Base-by-base conservation (phyloP, 2,113 vertebrate species). In the Nyctibius bracteatus region DNA sequence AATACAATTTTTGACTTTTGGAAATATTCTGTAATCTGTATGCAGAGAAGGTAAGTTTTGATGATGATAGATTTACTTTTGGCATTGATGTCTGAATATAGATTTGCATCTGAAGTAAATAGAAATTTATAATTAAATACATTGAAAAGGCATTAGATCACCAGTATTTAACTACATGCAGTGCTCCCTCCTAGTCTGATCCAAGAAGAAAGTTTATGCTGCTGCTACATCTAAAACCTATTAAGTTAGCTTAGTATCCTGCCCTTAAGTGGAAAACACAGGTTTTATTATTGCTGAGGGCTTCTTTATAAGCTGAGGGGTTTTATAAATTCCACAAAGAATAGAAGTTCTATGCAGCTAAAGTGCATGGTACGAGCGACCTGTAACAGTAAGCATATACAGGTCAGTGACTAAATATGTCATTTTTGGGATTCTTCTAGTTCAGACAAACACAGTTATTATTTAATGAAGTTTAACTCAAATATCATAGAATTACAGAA, bases 311-410 rank as follows among this genome's bases (percentile, higher is more conserved):
- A 71, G 3, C 4, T 41, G 13, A 65, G 13, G 3, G 16, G 17
- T 27, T 86, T 46, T 59, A 51, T 47, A 54, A 67, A 59, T 81
- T 37, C 23, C 10, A n/a, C 20, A 43, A 73, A 55, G 8, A 59
- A 59, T 28, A 3, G 14, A 52, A 81, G 12, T 15, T 81, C 37
- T 70, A 6, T 21, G 37, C 4, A 65, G 7, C 5, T 46, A 33
- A 91, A 83, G 1, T 19, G 43, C 8, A 21, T 14, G 8, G 5
- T 62, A 65, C 0, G 0, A 37, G 2, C n/a, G 6, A 25, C 58
- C 24, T 54, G 3, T 68, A 63, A 54, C 41, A 62, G 14, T 11
- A 49, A 37, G 24, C 30, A 55, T 10, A 65, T 33, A 31, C 2
- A 47, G 3, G 10, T 41, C 39, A 15, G 6, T 46, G 31, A 28